These are phyloP conservation scores for Drosophila sordidula DNA, from an alignment of 2,888 invertebrate genomes.

Conservation along the genomic window DNA sequence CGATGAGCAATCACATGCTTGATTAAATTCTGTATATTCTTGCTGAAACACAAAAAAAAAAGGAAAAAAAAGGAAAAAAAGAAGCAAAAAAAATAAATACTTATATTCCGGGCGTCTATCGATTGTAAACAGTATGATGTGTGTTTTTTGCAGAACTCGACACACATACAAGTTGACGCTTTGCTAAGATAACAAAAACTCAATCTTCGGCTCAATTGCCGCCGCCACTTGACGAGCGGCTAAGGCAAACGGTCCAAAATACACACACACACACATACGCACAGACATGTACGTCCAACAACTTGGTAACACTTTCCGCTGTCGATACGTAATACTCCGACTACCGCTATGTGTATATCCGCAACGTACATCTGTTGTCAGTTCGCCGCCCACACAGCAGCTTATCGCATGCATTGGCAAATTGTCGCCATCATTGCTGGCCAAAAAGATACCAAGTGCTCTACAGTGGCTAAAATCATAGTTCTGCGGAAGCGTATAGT, in stretches of 20 bases:
- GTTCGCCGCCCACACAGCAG: slow-evolving; percentile 23
- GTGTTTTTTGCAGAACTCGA: slow-evolving; percentile 13
- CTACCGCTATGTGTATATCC: not conserved
- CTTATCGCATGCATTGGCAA: slow-evolving; percentile 79
- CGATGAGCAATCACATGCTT: slow-evolving; percentile 55
- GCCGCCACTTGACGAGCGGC: slow-evolving; percentile 35
- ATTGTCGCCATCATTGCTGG: slow-evolving; percentile 74
- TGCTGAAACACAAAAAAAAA: slow-evolving; percentile 2
- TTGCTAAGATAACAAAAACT: slow-evolving; percentile 50
- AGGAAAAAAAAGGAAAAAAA: not conserved
- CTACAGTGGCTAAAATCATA: slow-evolving; percentile 33
- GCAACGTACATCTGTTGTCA: slow-evolving; percentile 22
- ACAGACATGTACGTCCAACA: slow-evolving; percentile 10
- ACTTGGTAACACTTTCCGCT: slow-evolving; percentile 30
- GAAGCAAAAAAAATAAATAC: slow-evolving; percentile 1
- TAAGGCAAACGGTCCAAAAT: slow-evolving; percentile 45
- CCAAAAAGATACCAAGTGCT: slow-evolving; percentile 25
- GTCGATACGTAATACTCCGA: not conserved
- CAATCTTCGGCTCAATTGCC: slow-evolving; percentile 42
- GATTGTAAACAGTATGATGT: slow-evolving; percentile 33
- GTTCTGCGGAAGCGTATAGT: not conserved
- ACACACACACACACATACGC: slow-evolving; percentile 13
- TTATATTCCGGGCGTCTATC: slow-evolving; percentile 14
- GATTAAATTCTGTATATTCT: slow-evolving; percentile 37
- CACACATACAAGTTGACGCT: slow-evolving; percentile 31